Base-by-base conservation (phyloP, 2,797 vertebrate genomes). In the Poecile montanus region DNA sequence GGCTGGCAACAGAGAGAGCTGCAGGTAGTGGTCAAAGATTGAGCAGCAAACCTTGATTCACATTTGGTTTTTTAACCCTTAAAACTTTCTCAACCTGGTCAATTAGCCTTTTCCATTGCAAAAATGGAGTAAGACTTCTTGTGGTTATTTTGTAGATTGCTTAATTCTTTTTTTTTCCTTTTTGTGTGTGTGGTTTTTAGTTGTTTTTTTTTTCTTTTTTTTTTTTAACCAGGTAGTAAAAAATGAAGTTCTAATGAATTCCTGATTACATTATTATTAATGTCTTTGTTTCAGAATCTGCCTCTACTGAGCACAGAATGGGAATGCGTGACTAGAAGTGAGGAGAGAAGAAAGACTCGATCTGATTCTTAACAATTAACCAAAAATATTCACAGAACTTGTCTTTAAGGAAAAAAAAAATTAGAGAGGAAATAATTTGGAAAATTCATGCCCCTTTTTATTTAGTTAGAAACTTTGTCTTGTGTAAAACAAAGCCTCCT, bases 141-240 rank as follows among this genome's bases (percentile, higher is more conserved):
- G 8, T 32, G 3, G 0, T 32, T 81, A 40, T 89, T 29, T 18
- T 45, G 5, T 20, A 26, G 16, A 10, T 36, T 21, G 4, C 29
- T 50, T 56, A 21, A 3, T 16, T 42, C 42, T 42, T 17, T 15
- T 20, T 38, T 2, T 32, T 40, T 40, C 13, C 2, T 76, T 30
- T 45, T 2, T 68, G 1, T 70, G 20, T 60, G 3, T 5, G 4
- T 34, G 5, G 22, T 27, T 32, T 5, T n/a, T 67, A 21, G 2
- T 34, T n/a, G 36, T 36, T 7, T 13, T 30, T 5, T 26, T 16
- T 1, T 10, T 10, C 8, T 3, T 10, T 16, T 13, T 4, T 29
- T 25, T 13, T 38, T 74, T 45, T 2, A 48, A 34, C 3, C 3
- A 62, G 1, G 6, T 66, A 34, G 13, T 32, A 19, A 74, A 75